phyloP scores from a whole-genome alignment of 2,797 vertebrate species.

The Notolabrus celidotus region DNA sequence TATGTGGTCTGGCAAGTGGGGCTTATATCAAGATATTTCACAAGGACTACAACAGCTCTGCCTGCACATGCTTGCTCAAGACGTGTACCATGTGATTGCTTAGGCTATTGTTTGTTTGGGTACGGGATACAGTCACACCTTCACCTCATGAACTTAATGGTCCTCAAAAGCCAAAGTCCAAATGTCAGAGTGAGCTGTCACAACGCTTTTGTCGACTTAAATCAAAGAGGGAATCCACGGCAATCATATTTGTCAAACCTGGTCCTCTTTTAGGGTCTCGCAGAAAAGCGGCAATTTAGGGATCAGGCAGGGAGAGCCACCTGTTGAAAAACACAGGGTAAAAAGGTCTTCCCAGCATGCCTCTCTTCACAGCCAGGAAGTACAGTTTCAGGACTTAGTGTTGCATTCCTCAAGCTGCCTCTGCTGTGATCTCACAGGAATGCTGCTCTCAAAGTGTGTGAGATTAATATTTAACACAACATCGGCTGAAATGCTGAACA shows the following conservation, averaged over 20 bases:
- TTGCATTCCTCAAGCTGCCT: conserved; percentile 74
- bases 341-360: conserved; percentile 79
- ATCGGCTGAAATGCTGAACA: conserved; percentile 54
- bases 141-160: conserved; percentile 74
- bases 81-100: conserved; percentile 74
- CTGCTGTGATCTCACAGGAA: conserved; percentile 77
- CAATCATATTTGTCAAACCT: conserved; percentile 73
- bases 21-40: conserved; percentile 81
- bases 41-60: conserved; percentile 74
- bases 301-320: conserved; percentile 78
- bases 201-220: conserved; percentile 69
- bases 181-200: conserved; percentile 71
- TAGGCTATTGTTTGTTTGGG: conserved; percentile 74
- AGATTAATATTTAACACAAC: conserved; percentile 84
- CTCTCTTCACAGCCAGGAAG: conserved; percentile 71
- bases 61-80: conserved; percentile 75
- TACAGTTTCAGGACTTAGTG: conserved; percentile 75
- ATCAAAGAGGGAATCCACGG: conserved; percentile 69
- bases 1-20: conserved; percentile 76
- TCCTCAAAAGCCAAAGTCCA: conserved; percentile 76
- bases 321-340: conserved; percentile 77
- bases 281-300: conserved; percentile 79
- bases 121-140: conserved; percentile 77
- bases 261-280: conserved; percentile 72
- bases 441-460: conserved; percentile 70